A percentile compares a stretch with the other conserved stretches of the same genome.
These are phyloP conservation scores for Daboia siamensis DNA, from an alignment of 2,113 vertebrate genomes.

Conservation along the genomic window DNA sequence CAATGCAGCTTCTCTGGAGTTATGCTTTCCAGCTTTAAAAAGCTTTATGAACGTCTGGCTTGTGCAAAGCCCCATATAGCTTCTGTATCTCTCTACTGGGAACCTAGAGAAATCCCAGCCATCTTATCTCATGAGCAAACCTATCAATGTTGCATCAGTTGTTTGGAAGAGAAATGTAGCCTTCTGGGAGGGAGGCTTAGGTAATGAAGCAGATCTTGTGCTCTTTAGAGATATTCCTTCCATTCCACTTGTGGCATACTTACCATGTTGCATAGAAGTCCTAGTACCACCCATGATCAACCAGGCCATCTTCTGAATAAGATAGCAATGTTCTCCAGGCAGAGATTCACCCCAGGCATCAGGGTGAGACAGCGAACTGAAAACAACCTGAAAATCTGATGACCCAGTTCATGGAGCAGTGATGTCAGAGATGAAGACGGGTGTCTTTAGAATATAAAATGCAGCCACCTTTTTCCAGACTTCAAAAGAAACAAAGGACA, in stretches of 20 bases:
- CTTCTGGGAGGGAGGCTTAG: background rate
- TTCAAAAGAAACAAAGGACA: no score
- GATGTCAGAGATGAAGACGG: background rate
- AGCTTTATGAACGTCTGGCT: background rate
- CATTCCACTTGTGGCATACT: background rate
- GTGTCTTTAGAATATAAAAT: background rate
- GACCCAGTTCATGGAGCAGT: background rate
- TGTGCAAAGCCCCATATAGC: background rate
- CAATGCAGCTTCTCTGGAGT: background rate
- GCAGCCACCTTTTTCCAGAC: no score
- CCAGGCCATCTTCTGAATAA: background rate
- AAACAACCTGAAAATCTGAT: background rate
- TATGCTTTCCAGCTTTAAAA: background rate
- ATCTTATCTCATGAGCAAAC: no score
- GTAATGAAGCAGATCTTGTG: background rate
- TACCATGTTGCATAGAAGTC: background rate
- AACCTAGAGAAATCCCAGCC: background rate
- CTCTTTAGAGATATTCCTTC: background rate
- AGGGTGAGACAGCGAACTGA: background rate
- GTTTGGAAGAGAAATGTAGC: background rate
- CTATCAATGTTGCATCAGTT: background rate
- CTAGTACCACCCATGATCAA: background rate
- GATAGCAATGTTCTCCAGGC: background rate
- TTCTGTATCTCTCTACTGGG: background rate
- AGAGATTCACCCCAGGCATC: background rate